Base-by-base conservation (phyloP, 2,113 vertebrate genomes). In the Circaetus gallicus region DNA sequence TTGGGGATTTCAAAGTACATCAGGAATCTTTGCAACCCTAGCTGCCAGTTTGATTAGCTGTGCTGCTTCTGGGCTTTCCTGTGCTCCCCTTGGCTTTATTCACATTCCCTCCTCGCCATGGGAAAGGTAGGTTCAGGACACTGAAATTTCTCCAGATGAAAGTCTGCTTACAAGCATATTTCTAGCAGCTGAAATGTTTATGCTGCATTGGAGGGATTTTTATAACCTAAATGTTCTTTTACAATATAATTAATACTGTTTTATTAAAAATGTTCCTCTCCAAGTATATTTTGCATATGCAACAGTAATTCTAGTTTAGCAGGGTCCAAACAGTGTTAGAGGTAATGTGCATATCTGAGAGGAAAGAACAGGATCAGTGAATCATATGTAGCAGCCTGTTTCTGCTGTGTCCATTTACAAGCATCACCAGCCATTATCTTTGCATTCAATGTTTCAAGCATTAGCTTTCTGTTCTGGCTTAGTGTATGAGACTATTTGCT, bases 391-490 rank as follows among this genome's bases (percentile, higher is more conserved):
- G 53, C 28, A 40, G 5, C 66, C 52, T 69, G 20, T 81, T 80
- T 84, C 72, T 59, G 22, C 55, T 56, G 56, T 73, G 79, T 93
- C 71, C 42, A 8, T 88, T 96, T 95, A 76, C 16, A 89, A 92
- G 42, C 62, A 85, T 67, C 82, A 55, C 38, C 71, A 90, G 90
- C 61, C 61, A 74, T 94, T 96, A 93, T 89, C 69, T 65, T 92
- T 34, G 56, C 70, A 58, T 71, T 83, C 87, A 74, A 17, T 94
- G 93, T 93, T 94, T 97, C 63, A 96, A 82, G 86, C 85, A 56
- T 96, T 94, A 95, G 58, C 26, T 94, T 92, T 96, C 66, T 86
- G 26, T 93, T 94, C 85, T 96, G 86, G 36, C 77, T 96, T 90
- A 91, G 59, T 52, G 31, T 63, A 82, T 31, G 74, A 92, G 58